Evolutionary conservation across 2,113 vertebrate species (phyloP).

Genomic region (Sinocyclocheilus anophthalmus): DNA sequence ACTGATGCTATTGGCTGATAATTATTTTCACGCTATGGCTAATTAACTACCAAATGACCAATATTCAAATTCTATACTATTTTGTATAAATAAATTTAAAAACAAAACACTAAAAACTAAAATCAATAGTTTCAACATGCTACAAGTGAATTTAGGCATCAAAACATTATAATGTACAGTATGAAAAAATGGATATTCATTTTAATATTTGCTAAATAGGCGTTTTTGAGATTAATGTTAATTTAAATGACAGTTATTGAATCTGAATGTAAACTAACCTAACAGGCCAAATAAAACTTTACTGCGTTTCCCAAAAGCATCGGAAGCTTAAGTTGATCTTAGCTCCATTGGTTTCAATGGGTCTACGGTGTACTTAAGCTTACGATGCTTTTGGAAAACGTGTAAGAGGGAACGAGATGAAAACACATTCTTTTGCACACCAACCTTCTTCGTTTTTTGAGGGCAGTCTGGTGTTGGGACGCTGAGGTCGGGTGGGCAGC

Average conservation of each 20-base stretch:
- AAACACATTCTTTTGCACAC: background rate
- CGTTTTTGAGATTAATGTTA: background rate
- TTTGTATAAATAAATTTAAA: background rate
- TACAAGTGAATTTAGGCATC: background rate
- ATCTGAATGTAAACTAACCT: background rate
- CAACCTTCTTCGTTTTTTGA: conserved; percentile 88
- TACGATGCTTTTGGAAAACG: too few species aligned
- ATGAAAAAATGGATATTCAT: background rate
- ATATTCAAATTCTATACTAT: background rate
- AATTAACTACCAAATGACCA: background rate
- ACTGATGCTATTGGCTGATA: background rate
- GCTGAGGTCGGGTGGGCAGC: conserved; percentile 78
- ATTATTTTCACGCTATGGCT: background rate
- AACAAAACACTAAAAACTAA: background rate
- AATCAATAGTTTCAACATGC: background rate
- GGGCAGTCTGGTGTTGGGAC: conserved; percentile 80
- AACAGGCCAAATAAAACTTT: background rate
- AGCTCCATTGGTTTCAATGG: too few species aligned
- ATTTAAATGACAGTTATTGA: background rate
- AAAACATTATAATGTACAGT: background rate
- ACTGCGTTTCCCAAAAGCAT: too few species aligned
- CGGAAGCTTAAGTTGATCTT: too few species aligned
- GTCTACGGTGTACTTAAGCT: too few species aligned
- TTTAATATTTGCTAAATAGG: background rate
- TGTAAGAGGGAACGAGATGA: background rate